Percentiles rank a stretch among this genome's conserved stretches.
These are phyloP conservation scores for Cydia splendana DNA, from an alignment of 1,140 invertebrate species.

Conservation along the genomic window DNA sequence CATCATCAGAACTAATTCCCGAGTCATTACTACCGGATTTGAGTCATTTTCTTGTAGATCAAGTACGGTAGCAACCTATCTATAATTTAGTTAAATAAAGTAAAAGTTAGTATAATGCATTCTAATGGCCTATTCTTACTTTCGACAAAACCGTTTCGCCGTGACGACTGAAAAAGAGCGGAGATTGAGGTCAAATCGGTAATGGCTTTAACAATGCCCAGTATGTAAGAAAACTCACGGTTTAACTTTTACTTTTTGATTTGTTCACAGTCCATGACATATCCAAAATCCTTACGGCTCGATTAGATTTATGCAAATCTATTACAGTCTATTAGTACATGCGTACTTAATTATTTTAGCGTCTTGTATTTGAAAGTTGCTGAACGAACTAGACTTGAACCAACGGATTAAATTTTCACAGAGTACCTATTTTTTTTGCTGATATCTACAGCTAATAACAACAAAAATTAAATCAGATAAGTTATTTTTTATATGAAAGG, in stretches of 20 bases:
- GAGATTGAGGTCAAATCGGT: slow-evolving; percentile 48
- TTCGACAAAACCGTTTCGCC: slow-evolving; percentile 45
- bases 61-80: slow-evolving; percentile 39
- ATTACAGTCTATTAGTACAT: too few species aligned
- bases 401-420: too few species aligned
- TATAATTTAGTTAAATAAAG: slow-evolving; percentile 44
- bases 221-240: slow-evolving; percentile 34
- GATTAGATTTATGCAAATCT: too few species aligned
- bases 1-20: slow-evolving; percentile 43
- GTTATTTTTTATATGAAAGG: too few species aligned
- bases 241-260: slow-evolving; percentile 41
- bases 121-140: slow-evolving; percentile 55
- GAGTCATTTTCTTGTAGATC: slow-evolving; percentile 36
- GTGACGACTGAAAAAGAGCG: slow-evolving; percentile 43
- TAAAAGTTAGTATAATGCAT: slow-evolving; percentile 52
- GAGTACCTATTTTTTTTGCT: too few species aligned
- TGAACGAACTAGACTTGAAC: too few species aligned
- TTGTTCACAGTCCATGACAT: not conserved
- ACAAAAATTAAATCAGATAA: too few species aligned
- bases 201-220: slow-evolving; percentile 36
- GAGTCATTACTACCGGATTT: slow-evolving; percentile 40
- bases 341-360: not conserved
- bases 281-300: not conserved
- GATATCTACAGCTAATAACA: too few species aligned
- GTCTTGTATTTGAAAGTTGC: too few species aligned